These are phyloP conservation scores for Passer domesticus DNA, from an alignment of 2,113 vertebrate genomes.

Conservation along the genomic window DNA sequence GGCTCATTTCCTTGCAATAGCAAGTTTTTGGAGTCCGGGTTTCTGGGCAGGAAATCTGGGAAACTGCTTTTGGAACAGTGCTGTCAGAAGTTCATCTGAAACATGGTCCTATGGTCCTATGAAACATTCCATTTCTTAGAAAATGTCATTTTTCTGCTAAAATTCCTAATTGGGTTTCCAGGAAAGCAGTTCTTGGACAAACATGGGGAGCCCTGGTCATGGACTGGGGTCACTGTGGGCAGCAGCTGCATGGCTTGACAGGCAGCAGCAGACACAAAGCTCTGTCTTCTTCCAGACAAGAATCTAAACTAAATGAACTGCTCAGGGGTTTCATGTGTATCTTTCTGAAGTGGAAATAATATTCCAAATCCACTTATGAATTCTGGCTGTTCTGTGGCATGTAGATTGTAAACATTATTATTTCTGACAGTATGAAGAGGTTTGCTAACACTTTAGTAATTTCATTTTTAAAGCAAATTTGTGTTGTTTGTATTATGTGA, in stretches of 20 bases:
- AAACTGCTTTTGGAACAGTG: background rate
- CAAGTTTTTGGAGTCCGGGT: background rate
- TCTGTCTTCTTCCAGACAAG: background rate
- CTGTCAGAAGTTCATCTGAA: background rate
- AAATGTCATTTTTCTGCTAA: background rate
- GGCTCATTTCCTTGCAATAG: rapidly evolving
- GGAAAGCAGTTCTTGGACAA: background rate
- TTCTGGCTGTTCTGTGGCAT: background rate
- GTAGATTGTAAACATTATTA: conserved; percentile 36
- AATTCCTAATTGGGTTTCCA: background rate
- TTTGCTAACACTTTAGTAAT: conserved; percentile 57
- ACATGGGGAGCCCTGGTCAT: rapidly evolving
- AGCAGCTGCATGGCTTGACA: background rate
- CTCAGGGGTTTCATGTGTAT: background rate
- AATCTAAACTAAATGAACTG: background rate
- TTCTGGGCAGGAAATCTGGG: background rate
- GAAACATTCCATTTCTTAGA: background rate
- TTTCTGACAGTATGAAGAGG: conserved; percentile 52
- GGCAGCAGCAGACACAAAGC: background rate
- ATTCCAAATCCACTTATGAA: conserved; percentile 36
- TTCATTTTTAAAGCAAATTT: conserved; percentile 65
- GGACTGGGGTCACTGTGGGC: background rate
- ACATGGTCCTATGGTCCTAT: background rate
- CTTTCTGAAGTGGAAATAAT: conserved; percentile 28
- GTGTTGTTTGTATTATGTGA: conserved; percentile 59